Percentiles rank a stretch among this genome's conserved stretches.
These are phyloP conservation scores for Nasonia giraulti DNA, from an alignment of 1,140 invertebrate genomes.

Conservation along the genomic window DNA sequence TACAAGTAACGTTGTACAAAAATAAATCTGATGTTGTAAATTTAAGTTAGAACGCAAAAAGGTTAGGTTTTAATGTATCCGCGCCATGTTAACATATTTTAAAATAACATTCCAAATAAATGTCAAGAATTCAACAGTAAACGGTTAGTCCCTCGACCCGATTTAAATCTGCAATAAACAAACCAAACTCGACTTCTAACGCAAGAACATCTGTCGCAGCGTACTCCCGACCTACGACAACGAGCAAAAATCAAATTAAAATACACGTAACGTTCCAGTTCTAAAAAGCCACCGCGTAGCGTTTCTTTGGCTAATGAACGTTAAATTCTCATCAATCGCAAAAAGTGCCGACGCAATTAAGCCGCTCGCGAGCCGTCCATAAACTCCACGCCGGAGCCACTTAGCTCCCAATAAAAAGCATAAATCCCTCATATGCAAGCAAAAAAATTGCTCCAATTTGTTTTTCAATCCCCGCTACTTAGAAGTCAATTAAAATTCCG, in stretches of 20 bases:
- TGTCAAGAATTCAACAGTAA: too few species aligned
- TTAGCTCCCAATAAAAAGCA: background rate
- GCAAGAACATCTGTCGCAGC: background rate
- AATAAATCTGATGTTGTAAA: too few species aligned
- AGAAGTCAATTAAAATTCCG: conserved; percentile 23
- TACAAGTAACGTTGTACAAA: too few species aligned
- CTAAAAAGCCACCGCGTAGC: too few species aligned
- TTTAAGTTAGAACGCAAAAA: too few species aligned
- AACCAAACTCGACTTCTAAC: background rate
- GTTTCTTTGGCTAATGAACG: background rate
- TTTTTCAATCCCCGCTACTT: background rate
- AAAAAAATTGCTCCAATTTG: conserved; percentile 17
- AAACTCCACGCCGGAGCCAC: background rate
- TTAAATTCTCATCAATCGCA: background rate
- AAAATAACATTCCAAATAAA: too few species aligned
- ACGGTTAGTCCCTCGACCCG: too few species aligned
- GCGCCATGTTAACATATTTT: too few species aligned
- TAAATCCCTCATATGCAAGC: background rate
- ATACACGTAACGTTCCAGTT: background rate
- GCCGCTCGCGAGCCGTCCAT: background rate
- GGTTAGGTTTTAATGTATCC: too few species aligned
- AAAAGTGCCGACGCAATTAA: conserved; percentile 9
- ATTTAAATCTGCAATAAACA: background rate
- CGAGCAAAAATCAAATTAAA: background rate
- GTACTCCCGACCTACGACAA: background rate